Evolutionary conservation across 2,888 invertebrate species (phyloP), one percentile per base, ranked within the genome.

Genomic region (Hypena proboscidalis): DNA sequence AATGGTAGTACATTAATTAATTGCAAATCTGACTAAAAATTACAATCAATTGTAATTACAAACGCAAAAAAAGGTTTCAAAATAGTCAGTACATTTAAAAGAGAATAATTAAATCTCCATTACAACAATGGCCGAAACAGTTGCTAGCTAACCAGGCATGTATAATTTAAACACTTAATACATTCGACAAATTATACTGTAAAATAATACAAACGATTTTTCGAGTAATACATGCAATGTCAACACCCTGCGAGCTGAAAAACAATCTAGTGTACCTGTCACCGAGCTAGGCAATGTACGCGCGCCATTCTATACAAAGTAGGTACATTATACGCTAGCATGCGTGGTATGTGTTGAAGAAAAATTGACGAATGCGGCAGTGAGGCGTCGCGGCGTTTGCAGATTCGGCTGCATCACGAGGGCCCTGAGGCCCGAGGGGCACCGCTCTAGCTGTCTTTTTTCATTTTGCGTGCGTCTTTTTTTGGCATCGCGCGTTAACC

Each of bases 401-500:
- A 81, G 80, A 81, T 60, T 67, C 66, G 71, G 72, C 75, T 88
- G 90, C 89, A 86, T 66, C 79, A 73, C 72, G 80, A 82, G 82
- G 81, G 76, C 79, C 80, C 83, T 76, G 74, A 77, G 85, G 84
- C 80, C 83, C 76, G 74, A 77, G 85, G 84, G 78, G 88, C 81
- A 78, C 83, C 78, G 77, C 80, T 85, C 85, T 86, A 83, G 84
- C 85, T 83, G 80, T 86, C 86, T 84, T 88, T 85, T 86, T 88
- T 83, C 80, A 86, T 88, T 87, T 86, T 84, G 90, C 85, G 87
- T 87, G 87, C 85, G 90, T 90, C 90, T 90, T 90, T 90, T 90
- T 90, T 90, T 88, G 90, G 90, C 90, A 89, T 77, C 89, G 88
- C 86, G 86, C 81, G 84, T 83, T 90, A 89, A 89, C 90, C 90